phyloP scores from a whole-genome alignment of 2,888 invertebrate genomes.

The Ceratothoa steindachneri region DNA sequence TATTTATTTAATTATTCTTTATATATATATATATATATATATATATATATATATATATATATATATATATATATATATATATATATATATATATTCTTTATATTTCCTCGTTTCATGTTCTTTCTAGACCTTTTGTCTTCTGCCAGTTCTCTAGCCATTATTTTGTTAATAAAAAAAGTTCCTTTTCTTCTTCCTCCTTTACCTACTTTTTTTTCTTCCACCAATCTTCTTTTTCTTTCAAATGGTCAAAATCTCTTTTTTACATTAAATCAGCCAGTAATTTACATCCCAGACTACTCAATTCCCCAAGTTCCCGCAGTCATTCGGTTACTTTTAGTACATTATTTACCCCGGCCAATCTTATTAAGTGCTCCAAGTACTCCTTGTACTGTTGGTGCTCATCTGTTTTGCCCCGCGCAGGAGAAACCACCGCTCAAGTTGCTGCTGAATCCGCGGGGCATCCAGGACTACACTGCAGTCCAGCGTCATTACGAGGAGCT shows the following conservation, averaged over 20 bases:
- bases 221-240: no score
- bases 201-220: no score
- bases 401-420: no score
- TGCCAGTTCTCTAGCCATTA: background rate
- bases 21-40: conserved; percentile 15
- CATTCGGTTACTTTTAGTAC: no score
- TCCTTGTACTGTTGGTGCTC: no score
- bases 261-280: no score
- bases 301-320: no score
- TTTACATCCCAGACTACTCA: no score
- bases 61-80: conserved; percentile 16
- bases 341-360: no score
- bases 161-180: background rate
- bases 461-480: conserved; percentile 43
- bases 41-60: conserved; percentile 16
- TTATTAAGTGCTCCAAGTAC: no score
- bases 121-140: background rate
- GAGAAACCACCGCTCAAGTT: conserved; percentile 58
- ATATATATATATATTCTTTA: background rate
- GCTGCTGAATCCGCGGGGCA: conserved; percentile 70
- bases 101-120: background rate
- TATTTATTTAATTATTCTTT: background rate
- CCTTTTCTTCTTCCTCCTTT: background rate
- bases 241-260: no score
- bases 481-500: conserved; percentile 42